phyloP scores from a whole-genome alignment of 2,888 invertebrate genomes.

The Sisyra terminalis region DNA sequence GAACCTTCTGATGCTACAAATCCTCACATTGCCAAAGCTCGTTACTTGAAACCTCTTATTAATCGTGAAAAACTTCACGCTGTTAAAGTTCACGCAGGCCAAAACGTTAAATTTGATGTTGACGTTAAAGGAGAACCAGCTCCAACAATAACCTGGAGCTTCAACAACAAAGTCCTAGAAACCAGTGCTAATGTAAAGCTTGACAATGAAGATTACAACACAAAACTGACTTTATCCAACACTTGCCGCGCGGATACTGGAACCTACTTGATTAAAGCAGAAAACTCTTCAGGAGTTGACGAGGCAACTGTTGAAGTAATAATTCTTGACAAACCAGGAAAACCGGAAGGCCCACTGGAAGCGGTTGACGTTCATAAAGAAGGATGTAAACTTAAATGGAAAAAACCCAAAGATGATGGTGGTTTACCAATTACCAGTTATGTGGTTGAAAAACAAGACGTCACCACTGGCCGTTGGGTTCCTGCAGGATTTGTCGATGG shows the following conservation, averaged over 20 bases:
- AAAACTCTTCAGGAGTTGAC: constrained; percentile 86
- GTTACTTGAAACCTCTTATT: constrained; percentile 83
- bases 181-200: constrained; percentile 53
- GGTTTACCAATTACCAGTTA: constrained; percentile 83
- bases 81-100: constrained; percentile 78
- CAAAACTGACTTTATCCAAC: constrained; percentile 65
- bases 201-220: constrained; percentile 83
- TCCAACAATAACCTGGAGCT: constrained; percentile 74
- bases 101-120: constrained; percentile 79
- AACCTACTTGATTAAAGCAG: constrained; percentile 77
- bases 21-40: constrained; percentile 73
- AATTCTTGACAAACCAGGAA: constrained; percentile 66
- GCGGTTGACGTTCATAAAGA: constrained; percentile 83
- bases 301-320: constrained; percentile 87
- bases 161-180: constrained; percentile 49
- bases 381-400: constrained; percentile 87
- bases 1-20: constrained; percentile 82
- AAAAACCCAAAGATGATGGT: constrained; percentile 90
- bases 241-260: constrained; percentile 77
- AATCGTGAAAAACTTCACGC: constrained; percentile 86
- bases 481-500: constrained; percentile 74
- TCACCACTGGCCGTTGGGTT: constrained; percentile 71
- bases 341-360: constrained; percentile 84
- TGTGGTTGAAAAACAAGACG: constrained; percentile 89
- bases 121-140: constrained; percentile 95